Percentiles rank a stretch among this genome's conserved stretches.
Conservation (phyloP, 2,797 vertebrate genomes). For the Falco cherrug region DNA sequence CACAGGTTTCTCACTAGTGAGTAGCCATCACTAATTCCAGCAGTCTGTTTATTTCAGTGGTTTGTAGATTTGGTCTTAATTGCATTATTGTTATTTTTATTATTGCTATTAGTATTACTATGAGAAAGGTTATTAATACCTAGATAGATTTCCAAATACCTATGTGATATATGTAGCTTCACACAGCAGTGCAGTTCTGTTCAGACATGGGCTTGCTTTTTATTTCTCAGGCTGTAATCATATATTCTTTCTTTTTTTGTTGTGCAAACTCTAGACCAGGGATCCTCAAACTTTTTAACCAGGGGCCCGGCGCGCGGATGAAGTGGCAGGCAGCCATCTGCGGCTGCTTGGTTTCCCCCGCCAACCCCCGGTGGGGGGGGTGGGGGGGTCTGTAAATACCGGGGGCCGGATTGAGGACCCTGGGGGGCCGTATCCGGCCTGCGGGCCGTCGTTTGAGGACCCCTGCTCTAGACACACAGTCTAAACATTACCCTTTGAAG, state of each 20-base stretch:
- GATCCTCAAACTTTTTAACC: no score
- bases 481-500: background rate
- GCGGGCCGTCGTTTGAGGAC: no score
- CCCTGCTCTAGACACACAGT: background rate
- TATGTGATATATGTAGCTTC: background rate
- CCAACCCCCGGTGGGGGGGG: no score
- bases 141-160: background rate
- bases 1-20: background rate
- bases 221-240: background rate
- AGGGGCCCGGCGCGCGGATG: no score
- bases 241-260: background rate
- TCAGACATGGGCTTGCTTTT: background rate
- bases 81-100: background rate
- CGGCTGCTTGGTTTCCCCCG: no score
- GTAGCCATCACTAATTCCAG: background rate
- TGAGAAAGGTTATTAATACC: background rate
- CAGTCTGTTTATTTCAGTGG: background rate
- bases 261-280: background rate
- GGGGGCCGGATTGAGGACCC: no score
- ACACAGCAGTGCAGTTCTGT: background rate
- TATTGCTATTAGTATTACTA: background rate
- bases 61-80: background rate
- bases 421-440: no score
- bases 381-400: no score
- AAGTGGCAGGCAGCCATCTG: no score